Percentiles rank a stretch among this genome's conserved stretches.
phyloP scores from a whole-genome alignment of 2,888 invertebrate species.

The Lasioglossum marginatum region DNA sequence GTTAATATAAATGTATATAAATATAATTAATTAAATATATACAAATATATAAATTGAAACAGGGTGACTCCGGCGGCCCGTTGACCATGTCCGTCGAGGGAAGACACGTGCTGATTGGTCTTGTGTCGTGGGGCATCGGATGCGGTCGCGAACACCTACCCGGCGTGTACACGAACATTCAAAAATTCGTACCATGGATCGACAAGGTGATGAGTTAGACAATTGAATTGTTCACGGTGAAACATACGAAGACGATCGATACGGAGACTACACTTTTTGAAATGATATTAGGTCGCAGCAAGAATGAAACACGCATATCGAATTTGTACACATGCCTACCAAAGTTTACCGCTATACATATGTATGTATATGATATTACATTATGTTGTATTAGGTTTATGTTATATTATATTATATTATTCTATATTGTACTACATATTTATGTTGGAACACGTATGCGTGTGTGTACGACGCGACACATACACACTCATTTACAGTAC shows the following conservation, averaged over 20 bases:
- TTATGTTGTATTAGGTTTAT: neutral
- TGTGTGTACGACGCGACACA: neutral
- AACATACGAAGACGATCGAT: neutral
- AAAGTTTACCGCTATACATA: conserved; percentile 12
- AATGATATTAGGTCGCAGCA: neutral
- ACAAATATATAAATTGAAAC: conserved; percentile 25
- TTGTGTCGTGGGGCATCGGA: conserved; percentile 97
- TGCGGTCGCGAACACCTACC: conserved; percentile 96
- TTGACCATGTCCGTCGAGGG: conserved; percentile 94
- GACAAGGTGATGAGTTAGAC: conserved; percentile 91
- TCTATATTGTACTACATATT: neutral
- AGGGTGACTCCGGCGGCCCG: conserved; percentile 93
- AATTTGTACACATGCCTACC: neutral
- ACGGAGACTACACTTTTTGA: neutral
- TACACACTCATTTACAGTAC: neutral
- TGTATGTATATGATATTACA: neutral
- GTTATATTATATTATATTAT: neutral
- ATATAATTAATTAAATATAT: neutral
- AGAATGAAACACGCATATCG: neutral
- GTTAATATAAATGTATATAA: too few relatives aligned
- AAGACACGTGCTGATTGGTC: conserved; percentile 93
- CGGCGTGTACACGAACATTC: conserved; percentile 96
- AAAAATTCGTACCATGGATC: conserved; percentile 96
- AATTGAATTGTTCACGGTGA: neutral
- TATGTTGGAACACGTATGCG: neutral